A percentile compares a stretch with the other conserved stretches of the same genome.
Evolutionary conservation across 1,140 invertebrate species (phyloP).

Genomic region (Propsilocerus akamusi): DNA sequence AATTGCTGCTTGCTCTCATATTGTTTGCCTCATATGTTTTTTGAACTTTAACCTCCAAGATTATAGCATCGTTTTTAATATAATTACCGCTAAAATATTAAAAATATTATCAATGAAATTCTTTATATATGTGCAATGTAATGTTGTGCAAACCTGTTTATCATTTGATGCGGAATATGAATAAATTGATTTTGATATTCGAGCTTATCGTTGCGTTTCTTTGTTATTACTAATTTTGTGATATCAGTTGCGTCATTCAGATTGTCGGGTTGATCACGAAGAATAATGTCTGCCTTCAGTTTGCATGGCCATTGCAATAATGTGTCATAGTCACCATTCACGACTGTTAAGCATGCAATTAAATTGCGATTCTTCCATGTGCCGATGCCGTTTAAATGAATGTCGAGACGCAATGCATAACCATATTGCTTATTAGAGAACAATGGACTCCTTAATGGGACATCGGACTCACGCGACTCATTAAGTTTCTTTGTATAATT

Average conservation of each 20-base stretch:
- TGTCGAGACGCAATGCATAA: constrained; percentile 46
- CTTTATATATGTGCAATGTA: not conserved
- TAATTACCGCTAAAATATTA: not conserved
- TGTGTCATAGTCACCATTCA: constrained; percentile 46
- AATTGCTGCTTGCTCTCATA: too few species aligned
- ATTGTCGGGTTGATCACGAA: constrained; percentile 38
- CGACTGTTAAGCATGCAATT: constrained; percentile 39
- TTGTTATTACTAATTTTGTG: constrained; percentile 24
- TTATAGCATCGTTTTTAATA: not conserved
- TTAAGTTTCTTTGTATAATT: constrained; percentile 40
- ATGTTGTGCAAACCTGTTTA: constrained; percentile 28
- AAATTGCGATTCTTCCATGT: constrained; percentile 51
- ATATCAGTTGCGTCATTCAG: constrained; percentile 27
- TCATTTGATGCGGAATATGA: constrained; percentile 47
- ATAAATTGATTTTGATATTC: constrained; percentile 41
- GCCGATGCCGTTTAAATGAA: constrained; percentile 47
- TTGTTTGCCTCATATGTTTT: not conserved
- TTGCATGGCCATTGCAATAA: constrained; percentile 47
- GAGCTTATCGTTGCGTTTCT: constrained; percentile 25
- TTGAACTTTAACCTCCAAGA: not conserved
- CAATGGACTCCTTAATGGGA: constrained; percentile 36
- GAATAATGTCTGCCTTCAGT: constrained; percentile 34
- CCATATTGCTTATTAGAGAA: constrained; percentile 47
- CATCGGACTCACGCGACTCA: constrained; percentile 39
- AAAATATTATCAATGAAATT: not conserved